A percentile compares a stretch with the other conserved stretches of the same genome.
These are phyloP conservation scores for Coenonympha arcania DNA, from an alignment of 2,888 invertebrate genomes.

Conservation along the genomic window DNA sequence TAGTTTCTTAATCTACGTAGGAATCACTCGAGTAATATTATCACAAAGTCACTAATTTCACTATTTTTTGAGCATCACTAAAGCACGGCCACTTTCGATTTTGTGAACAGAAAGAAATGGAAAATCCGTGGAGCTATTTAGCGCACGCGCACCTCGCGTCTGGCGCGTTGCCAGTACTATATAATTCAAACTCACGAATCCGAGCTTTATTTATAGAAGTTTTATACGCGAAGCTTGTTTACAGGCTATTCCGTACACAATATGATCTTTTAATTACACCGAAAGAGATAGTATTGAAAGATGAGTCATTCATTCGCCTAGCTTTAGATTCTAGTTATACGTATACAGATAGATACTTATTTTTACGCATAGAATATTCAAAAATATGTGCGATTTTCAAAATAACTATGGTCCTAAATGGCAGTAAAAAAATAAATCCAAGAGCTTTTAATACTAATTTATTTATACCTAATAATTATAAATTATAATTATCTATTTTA, in stretches of 20 bases:
- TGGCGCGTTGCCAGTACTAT: constrained; percentile 63
- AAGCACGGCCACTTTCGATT: constrained; percentile 44
- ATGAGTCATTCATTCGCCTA: constrained; percentile 5
- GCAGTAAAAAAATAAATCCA: not conserved
- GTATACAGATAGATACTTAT: not conserved
- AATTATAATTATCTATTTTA: not conserved
- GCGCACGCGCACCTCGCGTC: constrained; percentile 48
- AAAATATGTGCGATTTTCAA: not conserved
- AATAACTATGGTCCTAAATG: not conserved
- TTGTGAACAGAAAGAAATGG: constrained; percentile 58
- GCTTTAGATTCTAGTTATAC: not conserved
- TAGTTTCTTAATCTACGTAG: constrained; percentile 33
- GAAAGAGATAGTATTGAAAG: constrained; percentile 9
- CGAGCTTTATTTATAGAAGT: constrained; percentile 63
- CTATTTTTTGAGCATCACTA: constrained; percentile 49
- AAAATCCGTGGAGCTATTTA: constrained; percentile 60
- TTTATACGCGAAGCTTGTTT: constrained; percentile 65
- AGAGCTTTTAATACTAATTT: not conserved
- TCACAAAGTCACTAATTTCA: constrained; percentile 32
- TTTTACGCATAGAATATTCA: not conserved
- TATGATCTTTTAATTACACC: constrained; percentile 16
- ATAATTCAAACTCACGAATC: constrained; percentile 62
- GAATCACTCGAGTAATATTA: constrained; percentile 33
- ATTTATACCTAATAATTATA: not conserved
- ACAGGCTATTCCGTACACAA: constrained; percentile 43